phyloP scores from a whole-genome alignment of 2,888 invertebrate genomes.

The Ecdyonurus torrentis region DNA sequence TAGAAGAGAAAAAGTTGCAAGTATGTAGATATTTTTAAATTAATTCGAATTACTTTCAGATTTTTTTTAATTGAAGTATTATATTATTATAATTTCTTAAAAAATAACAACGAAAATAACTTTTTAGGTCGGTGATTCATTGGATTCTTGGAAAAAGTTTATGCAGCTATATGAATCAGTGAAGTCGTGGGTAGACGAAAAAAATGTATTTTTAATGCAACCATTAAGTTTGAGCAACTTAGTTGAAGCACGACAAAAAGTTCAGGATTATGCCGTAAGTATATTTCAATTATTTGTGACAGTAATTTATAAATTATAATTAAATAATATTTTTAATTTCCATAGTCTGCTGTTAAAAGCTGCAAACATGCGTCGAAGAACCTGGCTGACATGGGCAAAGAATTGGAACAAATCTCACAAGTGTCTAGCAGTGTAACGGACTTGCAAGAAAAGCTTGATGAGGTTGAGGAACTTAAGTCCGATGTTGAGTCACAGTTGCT shows the following conservation, averaged over 20 bases:
- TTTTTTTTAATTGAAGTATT: too few relatives aligned
- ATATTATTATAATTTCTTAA: not conserved
- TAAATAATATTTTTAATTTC: constrained; percentile 15
- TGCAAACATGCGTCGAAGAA: constrained; percentile 77
- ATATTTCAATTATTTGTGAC: not conserved
- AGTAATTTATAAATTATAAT: constrained; percentile 4
- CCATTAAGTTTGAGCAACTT: constrained; percentile 61
- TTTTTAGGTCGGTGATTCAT: constrained; percentile 52
- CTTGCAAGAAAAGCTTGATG: constrained; percentile 66
- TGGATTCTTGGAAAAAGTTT: constrained; percentile 81
- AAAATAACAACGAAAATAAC: not conserved
- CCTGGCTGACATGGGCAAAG: constrained; percentile 80
- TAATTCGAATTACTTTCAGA: too few relatives aligned
- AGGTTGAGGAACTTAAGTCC: constrained; percentile 72
- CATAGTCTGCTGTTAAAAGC: constrained; percentile 69
- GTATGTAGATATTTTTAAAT: too few relatives aligned
- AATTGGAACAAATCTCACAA: constrained; percentile 67
- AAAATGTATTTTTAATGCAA: constrained; percentile 59
- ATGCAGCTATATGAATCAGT: constrained; percentile 65
- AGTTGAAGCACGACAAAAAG: constrained; percentile 65
- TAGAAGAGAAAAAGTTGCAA: constrained; percentile 68
- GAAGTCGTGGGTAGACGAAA: constrained; percentile 68
- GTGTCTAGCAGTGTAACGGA: constrained; percentile 72
- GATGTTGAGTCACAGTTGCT: constrained; percentile 69
- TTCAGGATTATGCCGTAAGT: constrained; percentile 71